phyloP scores from a whole-genome alignment of 2,797 vertebrate species.

The Enteromius trimaculatus region DNA sequence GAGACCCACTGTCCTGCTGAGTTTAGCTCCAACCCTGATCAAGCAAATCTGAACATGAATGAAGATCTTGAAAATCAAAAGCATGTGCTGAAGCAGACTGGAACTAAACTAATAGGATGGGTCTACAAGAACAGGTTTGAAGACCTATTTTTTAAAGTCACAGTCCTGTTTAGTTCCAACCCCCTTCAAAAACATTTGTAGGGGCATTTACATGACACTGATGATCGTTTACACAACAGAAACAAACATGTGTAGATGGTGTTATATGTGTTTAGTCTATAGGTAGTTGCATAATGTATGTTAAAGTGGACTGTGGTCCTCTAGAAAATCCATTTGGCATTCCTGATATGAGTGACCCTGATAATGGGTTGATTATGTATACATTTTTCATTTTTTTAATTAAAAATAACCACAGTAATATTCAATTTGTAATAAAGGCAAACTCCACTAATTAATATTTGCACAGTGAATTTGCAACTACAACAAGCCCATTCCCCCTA shows the following conservation, averaged over 20 bases:
- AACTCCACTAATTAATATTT: not conserved
- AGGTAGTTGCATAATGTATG: no score
- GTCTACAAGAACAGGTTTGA: not conserved
- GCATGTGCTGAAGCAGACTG: not conserved
- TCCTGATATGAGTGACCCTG: not conserved
- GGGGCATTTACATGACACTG: no score
- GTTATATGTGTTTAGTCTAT: no score
- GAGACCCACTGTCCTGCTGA: not conserved
- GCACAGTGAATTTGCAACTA: not conserved
- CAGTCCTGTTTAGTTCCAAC: no score
- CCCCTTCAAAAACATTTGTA: no score
- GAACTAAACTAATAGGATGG: not conserved
- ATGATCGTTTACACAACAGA: no score
- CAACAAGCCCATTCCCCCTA: not conserved
- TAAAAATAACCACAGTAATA: not conserved
- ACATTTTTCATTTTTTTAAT: not conserved
- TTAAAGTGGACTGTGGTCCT: not conserved
- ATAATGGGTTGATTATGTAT: not conserved
- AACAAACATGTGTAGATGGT: no score
- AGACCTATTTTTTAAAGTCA: not conserved
- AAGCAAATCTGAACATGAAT: not conserved
- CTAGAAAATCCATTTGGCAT: not conserved
- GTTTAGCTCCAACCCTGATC: not conserved
- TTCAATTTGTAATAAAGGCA: not conserved
- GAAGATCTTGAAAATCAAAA: not conserved